phyloP scores from a whole-genome alignment of 2,888 invertebrate species.

The Pristionchus japonicus region DNA sequence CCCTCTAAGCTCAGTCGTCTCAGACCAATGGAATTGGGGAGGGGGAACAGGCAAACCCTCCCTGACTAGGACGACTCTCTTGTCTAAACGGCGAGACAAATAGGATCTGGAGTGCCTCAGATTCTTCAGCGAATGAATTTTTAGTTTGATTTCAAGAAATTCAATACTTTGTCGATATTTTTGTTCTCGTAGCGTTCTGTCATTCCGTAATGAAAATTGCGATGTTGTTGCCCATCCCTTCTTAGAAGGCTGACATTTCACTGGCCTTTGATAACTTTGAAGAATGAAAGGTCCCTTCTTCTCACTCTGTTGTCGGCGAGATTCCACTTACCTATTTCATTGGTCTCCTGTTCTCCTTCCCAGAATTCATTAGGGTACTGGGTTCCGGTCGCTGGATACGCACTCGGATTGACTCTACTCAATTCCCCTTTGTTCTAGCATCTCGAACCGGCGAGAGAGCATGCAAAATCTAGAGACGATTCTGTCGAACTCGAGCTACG shows the following conservation, averaged over 20 bases:
- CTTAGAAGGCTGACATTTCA: background rate
- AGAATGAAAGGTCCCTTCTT: too few relatives aligned
- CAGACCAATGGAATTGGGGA: background rate
- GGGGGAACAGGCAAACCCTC: background rate
- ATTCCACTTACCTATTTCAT: background rate
- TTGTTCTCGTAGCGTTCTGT: too few relatives aligned
- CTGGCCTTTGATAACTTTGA: too few relatives aligned
- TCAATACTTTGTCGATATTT: too few relatives aligned
- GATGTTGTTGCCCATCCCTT: background rate
- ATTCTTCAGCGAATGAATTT: too few relatives aligned
- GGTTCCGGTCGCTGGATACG: too few relatives aligned
- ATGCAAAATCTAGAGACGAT: background rate
- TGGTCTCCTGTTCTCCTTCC: background rate
- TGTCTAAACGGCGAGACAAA: too few relatives aligned
- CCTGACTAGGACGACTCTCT: background rate
- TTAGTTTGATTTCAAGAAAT: too few relatives aligned
- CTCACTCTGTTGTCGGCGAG: background rate
- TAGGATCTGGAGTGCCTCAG: too few relatives aligned
- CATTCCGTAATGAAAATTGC: background rate
- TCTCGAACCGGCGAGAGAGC: background rate
- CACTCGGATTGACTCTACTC: too few relatives aligned
- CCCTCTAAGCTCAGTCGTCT: background rate
- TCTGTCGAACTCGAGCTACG: too few relatives aligned
- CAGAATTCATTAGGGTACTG: background rate
- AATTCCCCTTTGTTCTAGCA: too few relatives aligned